Evolutionary conservation across 2,797 vertebrate genomes (phyloP), one percentile per base, ranked within the genome.

Genomic region (Cyclopterus lumpus): DNA sequence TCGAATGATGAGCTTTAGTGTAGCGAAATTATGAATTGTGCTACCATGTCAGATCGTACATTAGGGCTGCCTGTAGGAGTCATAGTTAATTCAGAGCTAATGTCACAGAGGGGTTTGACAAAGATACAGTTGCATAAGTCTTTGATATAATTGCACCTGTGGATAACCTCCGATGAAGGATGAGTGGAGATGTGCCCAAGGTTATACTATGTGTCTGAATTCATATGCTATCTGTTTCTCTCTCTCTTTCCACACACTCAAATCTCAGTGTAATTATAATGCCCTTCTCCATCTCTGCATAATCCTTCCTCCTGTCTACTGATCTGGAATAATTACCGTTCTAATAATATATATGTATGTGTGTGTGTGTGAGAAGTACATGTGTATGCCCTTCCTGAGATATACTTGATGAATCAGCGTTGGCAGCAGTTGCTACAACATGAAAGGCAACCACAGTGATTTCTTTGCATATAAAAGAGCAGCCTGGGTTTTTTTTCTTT

Each of bases 281-380:
- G 49, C 59, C 16, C 65, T 73, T 54, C 32, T 24, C 55, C 26
- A 26, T 76, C 28, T 63, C 36, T 68, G 67, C 62, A 75, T 82
- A 80, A 89, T 75, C 55, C 64, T 62, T 57, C 61, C 36, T 32
- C 16, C 42, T 8, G 16, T 80, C 48, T 51, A 58, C 67, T 61
- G 36, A 28, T 79, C 55, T 62, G 69, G 80, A 81, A 83, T 78
- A 38, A 83, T 79, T 70, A 68, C 30, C 42, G 6, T 22, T 77
- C 59, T 72, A 54, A 77, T 34, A 46, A 40, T 14, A 42, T 15
- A 54, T 71, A 78, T 34, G 7, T 34, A 36, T 36, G 36, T 81
- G 79, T 71, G 71, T 14, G 68, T 14, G 57, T 34, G 70, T 59
- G n/a, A n/a, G n/a, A n/a, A n/a, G 26, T 68, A 8, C 11, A 20